phyloP scores from a whole-genome alignment of 30 jellyfish, hydroid and myxozoan genomes.

The Nemopilema nomurai region DNA sequence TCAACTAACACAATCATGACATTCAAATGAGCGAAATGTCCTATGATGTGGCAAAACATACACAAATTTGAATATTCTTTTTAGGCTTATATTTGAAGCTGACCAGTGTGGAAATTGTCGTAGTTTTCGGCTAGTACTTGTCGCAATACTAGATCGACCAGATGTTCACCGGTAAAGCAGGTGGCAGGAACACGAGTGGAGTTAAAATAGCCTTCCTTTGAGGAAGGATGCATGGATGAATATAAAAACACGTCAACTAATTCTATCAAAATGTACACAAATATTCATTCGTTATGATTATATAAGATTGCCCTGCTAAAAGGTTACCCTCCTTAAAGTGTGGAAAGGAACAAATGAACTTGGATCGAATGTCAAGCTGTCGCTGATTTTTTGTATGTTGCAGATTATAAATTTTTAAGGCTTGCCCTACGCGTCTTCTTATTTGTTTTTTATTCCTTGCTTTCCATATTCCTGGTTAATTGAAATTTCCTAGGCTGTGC shows the following conservation, averaged over 20 bases:
- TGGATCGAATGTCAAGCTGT: not conserved
- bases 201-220: not conserved
- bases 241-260: not conserved
- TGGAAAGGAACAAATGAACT: not conserved
- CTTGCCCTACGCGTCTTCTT: not conserved
- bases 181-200: not conserved
- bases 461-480: not conserved
- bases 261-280: not conserved
- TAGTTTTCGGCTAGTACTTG: not conserved
- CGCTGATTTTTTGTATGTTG: not conserved
- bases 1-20: not conserved
- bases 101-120: not conserved
- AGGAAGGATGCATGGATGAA: not conserved
- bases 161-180: not conserved
- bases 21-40: not conserved
- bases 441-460: not conserved
- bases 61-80: not conserved
- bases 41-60: not conserved
- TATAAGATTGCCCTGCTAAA: not conserved
- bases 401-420: not conserved
- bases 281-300: not conserved
- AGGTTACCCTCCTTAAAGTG: not conserved
- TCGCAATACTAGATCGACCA: not conserved
- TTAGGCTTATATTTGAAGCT: not conserved
- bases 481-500: not conserved